These are phyloP conservation scores for Caenorhabditis sp. DNA, from an alignment of 2,888 invertebrate species.

Conservation along the genomic window DNA sequence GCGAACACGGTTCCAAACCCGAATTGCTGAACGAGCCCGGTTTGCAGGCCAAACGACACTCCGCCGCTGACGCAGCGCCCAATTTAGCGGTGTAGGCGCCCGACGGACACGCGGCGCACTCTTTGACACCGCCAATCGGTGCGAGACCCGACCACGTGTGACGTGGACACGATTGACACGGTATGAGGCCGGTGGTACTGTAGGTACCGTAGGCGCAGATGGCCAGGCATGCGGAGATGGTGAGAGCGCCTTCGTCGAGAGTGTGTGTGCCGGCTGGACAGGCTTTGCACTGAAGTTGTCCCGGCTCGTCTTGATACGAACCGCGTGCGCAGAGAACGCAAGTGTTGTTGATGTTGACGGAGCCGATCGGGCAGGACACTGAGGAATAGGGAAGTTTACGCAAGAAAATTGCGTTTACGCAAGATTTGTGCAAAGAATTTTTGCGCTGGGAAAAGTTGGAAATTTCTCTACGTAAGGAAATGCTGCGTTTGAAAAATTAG, in stretches of 20 bases:
- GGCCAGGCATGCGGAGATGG: constrained; percentile 72
- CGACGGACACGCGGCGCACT: constrained; percentile 82
- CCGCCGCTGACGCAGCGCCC: constrained; percentile 71
- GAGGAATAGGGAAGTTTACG: too few relatives aligned
- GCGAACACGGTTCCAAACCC: constrained; percentile 89
- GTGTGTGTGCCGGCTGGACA: constrained; percentile 88
- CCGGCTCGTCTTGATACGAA: constrained; percentile 77
- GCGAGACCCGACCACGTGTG: constrained; percentile 79
- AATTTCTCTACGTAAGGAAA: too few relatives aligned
- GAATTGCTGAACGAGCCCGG: constrained; percentile 77
- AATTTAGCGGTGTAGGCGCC: constrained; percentile 72
- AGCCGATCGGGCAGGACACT: constrained; percentile 97
- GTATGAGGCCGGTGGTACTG: constrained; percentile 90
- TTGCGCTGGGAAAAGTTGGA: too few relatives aligned
- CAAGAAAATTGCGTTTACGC: too few relatives aligned
- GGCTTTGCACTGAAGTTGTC: constrained; percentile 86
- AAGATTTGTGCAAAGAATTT: too few relatives aligned
- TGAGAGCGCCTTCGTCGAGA: constrained; percentile 82
- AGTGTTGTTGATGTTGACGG: constrained; percentile 87
- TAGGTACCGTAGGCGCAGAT: constrained; percentile 95
- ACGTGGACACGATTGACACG: constrained; percentile 90
- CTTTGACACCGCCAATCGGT: constrained; percentile 51
- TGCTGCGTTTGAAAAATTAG: too few relatives aligned
- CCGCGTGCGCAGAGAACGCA: constrained; percentile 88
- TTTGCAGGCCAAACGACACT: constrained; percentile 81